These are phyloP conservation scores for Aphis gossypii DNA, from an alignment of 1,140 invertebrate genomes.

Conservation along the genomic window DNA sequence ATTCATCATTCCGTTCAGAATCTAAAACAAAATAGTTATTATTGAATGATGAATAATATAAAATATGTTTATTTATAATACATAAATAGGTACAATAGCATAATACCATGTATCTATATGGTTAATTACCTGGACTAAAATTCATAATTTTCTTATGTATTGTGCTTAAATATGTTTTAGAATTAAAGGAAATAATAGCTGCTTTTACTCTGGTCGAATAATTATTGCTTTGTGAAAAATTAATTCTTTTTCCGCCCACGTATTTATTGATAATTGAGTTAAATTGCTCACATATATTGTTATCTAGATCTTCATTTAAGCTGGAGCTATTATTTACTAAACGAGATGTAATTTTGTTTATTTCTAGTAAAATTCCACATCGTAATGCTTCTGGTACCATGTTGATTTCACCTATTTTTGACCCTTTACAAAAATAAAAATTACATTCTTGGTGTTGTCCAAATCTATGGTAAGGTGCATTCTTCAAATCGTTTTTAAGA, in stretches of 20 bases:
- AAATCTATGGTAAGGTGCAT: neutral
- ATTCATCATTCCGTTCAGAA: no score
- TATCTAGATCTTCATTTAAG: slow-evolving; percentile 17
- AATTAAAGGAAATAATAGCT: neutral
- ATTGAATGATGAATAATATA: no score
- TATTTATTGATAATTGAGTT: slow-evolving; percentile 36
- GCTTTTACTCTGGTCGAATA: slow-evolving; percentile 25
- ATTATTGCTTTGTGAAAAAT: slow-evolving; percentile 15
- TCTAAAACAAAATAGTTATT: no score
- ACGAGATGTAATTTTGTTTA: slow-evolving; percentile 27
- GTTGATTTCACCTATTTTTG: slow-evolving; percentile 17
- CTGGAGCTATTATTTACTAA: slow-evolving; percentile 29
- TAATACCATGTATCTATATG: neutral
- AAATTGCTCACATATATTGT: slow-evolving; percentile 24
- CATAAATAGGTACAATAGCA: no score
- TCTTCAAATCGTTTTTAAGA: neutral
- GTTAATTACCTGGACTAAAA: slow-evolving; percentile 16
- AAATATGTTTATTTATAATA: no score
- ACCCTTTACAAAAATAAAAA: slow-evolving; percentile 28
- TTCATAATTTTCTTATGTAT: slow-evolving; percentile 33
- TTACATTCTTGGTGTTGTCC: neutral
- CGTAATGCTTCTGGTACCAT: slow-evolving; percentile 10
- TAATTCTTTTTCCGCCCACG: slow-evolving; percentile 21
- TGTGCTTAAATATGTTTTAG: neutral
- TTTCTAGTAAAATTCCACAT: slow-evolving; percentile 22